These are phyloP conservation scores for Microtus montanus DNA, from an alignment of 2,113 vertebrate genomes.

Conservation along the genomic window DNA sequence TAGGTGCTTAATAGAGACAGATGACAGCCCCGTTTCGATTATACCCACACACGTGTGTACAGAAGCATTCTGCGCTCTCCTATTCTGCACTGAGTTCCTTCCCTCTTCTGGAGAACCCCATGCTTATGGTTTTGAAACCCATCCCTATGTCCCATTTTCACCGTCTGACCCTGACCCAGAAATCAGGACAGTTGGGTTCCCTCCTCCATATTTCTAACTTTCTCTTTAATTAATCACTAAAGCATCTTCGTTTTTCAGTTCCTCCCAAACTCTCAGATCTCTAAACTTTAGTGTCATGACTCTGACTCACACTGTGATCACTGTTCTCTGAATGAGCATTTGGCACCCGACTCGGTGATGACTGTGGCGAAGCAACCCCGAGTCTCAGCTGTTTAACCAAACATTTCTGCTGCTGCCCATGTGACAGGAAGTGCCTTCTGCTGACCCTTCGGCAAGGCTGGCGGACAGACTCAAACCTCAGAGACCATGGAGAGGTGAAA, in stretches of 20 bases:
- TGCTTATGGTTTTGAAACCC: background rate
- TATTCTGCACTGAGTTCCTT: conserved; percentile 32
- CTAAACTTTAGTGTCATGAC: background rate
- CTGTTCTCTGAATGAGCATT: background rate
- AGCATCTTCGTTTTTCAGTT: background rate
- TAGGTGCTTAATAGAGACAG: conserved; percentile 63
- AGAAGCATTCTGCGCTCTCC: conserved; percentile 12
- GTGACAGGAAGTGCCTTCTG: background rate
- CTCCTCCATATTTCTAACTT: background rate
- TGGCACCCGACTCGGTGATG: background rate
- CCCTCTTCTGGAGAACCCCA: background rate
- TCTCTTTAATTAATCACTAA: background rate
- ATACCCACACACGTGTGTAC: background rate
- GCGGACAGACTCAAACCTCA: background rate
- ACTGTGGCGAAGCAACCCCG: background rate
- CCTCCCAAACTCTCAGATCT: background rate
- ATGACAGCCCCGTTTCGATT: conserved; percentile 46
- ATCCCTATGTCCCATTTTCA: background rate
- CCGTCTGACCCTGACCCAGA: background rate
- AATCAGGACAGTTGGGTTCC: background rate
- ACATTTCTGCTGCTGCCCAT: background rate
- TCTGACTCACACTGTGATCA: background rate
- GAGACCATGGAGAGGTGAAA: background rate
- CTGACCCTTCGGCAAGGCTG: background rate
- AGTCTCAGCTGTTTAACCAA: background rate